phyloP scores from a whole-genome alignment of 2,113 vertebrate genomes.

The Meleagris gallopavo region DNA sequence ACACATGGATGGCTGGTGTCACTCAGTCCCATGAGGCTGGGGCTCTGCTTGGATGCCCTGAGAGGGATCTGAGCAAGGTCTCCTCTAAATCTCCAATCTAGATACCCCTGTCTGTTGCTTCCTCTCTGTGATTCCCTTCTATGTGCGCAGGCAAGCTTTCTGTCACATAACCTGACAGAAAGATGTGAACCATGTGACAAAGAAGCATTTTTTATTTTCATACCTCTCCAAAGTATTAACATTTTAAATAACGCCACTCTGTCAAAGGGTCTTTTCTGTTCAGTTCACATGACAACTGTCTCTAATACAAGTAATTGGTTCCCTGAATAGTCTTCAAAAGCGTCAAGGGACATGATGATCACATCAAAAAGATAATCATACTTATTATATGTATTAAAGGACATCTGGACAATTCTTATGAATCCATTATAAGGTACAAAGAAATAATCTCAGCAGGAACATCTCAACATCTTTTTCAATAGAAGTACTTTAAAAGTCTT shows the following conservation, averaged over 20 bases:
- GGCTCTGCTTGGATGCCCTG: not conserved
- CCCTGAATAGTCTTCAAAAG: constrained; percentile 37
- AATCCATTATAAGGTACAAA: constrained; percentile 19
- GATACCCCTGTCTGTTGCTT: too few relatives aligned
- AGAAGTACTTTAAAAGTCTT: not conserved
- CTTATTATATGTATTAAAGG: constrained; percentile 37
- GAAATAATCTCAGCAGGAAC: constrained; percentile 13
- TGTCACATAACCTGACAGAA: not conserved
- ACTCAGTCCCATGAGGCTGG: not conserved
- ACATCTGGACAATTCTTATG: not conserved
- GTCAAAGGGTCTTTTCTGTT: constrained; percentile 8
- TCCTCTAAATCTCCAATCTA: not conserved
- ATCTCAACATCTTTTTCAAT: not conserved
- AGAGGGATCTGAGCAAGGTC: not conserved
- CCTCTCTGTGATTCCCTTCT: not conserved
- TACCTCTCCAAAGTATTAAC: not conserved
- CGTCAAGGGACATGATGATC: not conserved
- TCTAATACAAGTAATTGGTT: constrained; percentile 28
- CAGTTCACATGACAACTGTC: not conserved
- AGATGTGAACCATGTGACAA: not conserved
- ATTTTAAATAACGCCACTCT: constrained; percentile 1
- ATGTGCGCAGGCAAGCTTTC: not conserved
- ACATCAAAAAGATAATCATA: constrained; percentile 27
- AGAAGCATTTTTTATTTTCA: not conserved
- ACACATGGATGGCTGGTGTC: not conserved